Evolutionary conservation across 2,888 invertebrate genomes (phyloP), one percentile per base, ranked within the genome.

Genomic region (Norana najaformis): DNA sequence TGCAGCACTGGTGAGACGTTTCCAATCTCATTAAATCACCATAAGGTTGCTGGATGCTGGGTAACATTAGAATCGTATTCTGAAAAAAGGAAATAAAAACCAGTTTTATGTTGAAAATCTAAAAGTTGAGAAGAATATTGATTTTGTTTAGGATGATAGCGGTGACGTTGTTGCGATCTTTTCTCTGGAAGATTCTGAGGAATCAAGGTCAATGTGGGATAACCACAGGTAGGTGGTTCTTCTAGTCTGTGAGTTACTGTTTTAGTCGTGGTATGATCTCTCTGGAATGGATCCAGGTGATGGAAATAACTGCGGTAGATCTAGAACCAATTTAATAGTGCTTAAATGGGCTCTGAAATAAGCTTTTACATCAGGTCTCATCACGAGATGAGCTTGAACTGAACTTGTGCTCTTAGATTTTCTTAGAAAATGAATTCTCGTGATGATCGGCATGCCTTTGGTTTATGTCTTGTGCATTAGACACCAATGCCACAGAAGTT

Each of bases 161-260:
- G 90, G 90, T 35, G 35, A 98, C 95, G 97, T 98, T 92, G 97
- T 97, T 95, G 98, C 98, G 6, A 96, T 98, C 93, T 97, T 98
- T 96, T 97, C 97, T 89, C 96, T 98, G 93, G 97, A 97, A 96
- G 98, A 98, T 95, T 97, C 97, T 94, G 98, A 98, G 94, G 97
- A 97, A 95, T 98, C 98, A 36, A 96, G 97, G n/a, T 35, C 83
- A 36, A 90, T 90, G 90, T 90, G 90, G 90, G 30, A 89, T 20
- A 38, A 90, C 83, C 85, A 85, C 36, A 85, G 85, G 38, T 39
- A 85, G 1, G 23, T 35, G 18, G 36, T 69, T 82, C n/a, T n/a
- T 35, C 47, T 53, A 34, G 34, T 69, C 36, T 89, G n/a, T 41
- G 14, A n/a, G 23, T 34, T 41, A 34, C 23, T 69, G 11, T n/a